Conservation (phyloP, 2,113 vertebrate genomes). For the Myrmophylax atrothorax region DNA sequence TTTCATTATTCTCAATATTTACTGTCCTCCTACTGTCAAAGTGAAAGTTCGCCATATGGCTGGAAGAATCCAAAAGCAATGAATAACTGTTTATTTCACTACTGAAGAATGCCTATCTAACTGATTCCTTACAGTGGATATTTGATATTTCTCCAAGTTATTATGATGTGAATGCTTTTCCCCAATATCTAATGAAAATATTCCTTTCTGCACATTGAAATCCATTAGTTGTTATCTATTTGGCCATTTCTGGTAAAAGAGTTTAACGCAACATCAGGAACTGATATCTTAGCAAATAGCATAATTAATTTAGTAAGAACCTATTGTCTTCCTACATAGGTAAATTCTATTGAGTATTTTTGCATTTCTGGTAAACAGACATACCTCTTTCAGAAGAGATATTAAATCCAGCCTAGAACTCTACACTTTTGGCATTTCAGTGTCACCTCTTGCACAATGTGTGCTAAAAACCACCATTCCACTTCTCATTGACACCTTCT, state of each 20-base stretch:
- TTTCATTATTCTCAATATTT: background rate
- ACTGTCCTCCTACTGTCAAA: background rate
- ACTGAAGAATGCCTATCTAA: background rate
- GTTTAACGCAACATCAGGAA: background rate
- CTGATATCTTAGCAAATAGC: background rate
- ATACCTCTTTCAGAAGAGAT: background rate
- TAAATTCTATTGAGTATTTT: background rate
- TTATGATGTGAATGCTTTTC: background rate
- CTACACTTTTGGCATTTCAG: background rate
- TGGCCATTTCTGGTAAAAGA: background rate
- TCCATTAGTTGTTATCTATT: background rate
- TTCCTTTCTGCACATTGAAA: background rate
- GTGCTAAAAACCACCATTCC: background rate
- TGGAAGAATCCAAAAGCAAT: background rate
- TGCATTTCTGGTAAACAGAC: background rate
- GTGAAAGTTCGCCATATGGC: background rate
- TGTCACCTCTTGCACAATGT: background rate
- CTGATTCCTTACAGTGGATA: background rate
- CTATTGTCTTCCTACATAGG: background rate
- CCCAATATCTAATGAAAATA: background rate
- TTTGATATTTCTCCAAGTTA: background rate
- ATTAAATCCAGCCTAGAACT: background rate
- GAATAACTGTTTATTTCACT: background rate
- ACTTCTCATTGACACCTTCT: background rate
- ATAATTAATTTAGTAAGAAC: background rate